Evolutionary conservation across 2,888 invertebrate genomes (phyloP), one percentile per base, ranked within the genome.

Genomic region (Melanostoma scalare): DNA sequence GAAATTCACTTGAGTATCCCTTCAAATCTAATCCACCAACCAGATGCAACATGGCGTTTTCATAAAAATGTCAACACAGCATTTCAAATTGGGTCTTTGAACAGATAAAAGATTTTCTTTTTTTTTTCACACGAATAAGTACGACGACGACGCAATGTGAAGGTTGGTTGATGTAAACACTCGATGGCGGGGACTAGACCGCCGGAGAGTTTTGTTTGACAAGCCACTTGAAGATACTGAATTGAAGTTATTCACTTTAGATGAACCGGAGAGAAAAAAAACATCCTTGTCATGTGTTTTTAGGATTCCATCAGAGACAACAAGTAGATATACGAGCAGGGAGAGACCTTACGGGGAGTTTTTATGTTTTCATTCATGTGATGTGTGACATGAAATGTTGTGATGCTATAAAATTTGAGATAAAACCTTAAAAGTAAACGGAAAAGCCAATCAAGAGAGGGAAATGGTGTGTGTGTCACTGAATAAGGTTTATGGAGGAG

Each of bases 61-160:
- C n/a, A 50, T 56, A 61, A 52, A 76, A 69, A 42, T 63, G 76
- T 77, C 76, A 69, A 69, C 61, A 56, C 40, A 69, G 55, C 52
- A 58, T 38, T 69, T 63, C 38, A 31, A 69, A 69, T 63, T 53
- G 38, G 60, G 42, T 6, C 30, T 35, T 33, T 52, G 53, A 31
- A 42, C 10, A n/a, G 3, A 58, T 46, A 55, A 10, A 55, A 36
- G 2, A 9, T 8, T 53, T 6, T 38, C 35, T 40, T 9, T 56
- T 30, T 36, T 46, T 69, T 35, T 20, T 9, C 35, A 42, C 44
- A 55, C 38, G 52, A 67, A 42, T 31, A 30, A 9, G 9, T 42
- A 53, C 42, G 42, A 20, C 42, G 67, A 52, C 35, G 10, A 31
- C 38, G 36, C 42, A 60, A 46, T 8, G 46, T 3, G 36, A 56